Base-by-base conservation (phyloP, 2,888 invertebrate genomes). In the Agapetus fuscipes region DNA sequence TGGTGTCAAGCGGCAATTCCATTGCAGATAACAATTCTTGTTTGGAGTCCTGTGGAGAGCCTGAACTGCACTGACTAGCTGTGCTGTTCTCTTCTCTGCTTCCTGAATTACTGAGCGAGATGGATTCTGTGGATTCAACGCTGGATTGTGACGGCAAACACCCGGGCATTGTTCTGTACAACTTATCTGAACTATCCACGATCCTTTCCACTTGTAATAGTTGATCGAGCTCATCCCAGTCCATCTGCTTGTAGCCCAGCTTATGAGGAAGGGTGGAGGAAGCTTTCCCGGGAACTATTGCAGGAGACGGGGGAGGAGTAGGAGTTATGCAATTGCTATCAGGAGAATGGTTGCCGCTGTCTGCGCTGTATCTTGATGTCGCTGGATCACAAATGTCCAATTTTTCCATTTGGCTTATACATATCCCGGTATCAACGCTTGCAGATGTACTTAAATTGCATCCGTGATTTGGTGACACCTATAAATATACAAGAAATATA, bases 221-320 rank as follows among this genome's bases (percentile, higher is more conserved):
- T 50, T 82, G 79, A 54, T 81, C 81, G 26, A 81, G 60, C 53
- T 81, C 81, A 55, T 81, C 80, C 78, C 80, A 79, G 51, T 80
- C 74, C 52, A 77, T 61, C 41, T 72, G 72, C 49, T 78, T 78
- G 15, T 78, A 64, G 51, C 78, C 77, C 44, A 82, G 56, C 54
- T 81, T 81, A 34, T 78, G 71, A 10, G 82, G 82, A 48, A 82
- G 59, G 3, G 82, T 81, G 4, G 41, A 33, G 27, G 55, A 56
- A 13, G 53, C 48, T 44, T 59, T 61, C 28, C 37, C 39, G 2
- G 52, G 50, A 15, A 51, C 49, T 30, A 55, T 53, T 12, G 54
- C 51, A 7, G 55, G 54, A 20, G 52, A 50, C 11, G 48, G 39
- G 1, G 47, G 43, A 6, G 49, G 48, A 17, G 48, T 48, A 9